Conservation (phyloP, 2,113 vertebrate genomes). For the Oreochromis spilurus region DNA sequence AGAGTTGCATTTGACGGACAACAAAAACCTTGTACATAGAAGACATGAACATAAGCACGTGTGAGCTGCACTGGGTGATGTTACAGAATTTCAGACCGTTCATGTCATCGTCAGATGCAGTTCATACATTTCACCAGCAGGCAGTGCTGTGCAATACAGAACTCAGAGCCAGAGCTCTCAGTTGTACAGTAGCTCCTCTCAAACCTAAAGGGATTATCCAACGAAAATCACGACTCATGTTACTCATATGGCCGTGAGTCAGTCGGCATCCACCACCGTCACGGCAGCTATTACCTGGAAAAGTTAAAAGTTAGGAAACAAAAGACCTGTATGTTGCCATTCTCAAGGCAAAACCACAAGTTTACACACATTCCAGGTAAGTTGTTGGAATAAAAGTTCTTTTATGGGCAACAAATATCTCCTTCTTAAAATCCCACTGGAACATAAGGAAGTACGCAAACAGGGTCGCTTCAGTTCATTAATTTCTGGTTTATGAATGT, state of each 20-base stretch:
- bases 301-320: background rate
- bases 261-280: background rate
- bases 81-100: slow-evolving; percentile 41
- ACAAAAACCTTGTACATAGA: background rate
- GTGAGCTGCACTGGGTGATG: background rate
- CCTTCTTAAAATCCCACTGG: background rate
- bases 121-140: slow-evolving; percentile 58
- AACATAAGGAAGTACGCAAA: background rate
- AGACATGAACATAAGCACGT: background rate
- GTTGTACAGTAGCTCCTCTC: background rate
- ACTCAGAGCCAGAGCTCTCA: background rate
- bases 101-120: slow-evolving; percentile 13
- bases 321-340: background rate
- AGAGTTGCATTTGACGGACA: background rate
- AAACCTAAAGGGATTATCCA: background rate
- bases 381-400: background rate
- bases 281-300: background rate
- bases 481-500: background rate
- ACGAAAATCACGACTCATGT: slow-evolving; percentile 5
- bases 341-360: background rate
- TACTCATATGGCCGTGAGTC: background rate
- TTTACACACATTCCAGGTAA: background rate
- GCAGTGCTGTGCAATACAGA: slow-evolving; percentile 61
- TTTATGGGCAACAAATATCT: background rate
- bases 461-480: background rate